Evolutionary conservation across 2,888 invertebrate species (phyloP), one percentile per base, ranked within the genome.

Genomic region (Mimumesa dahlbomi): DNA sequence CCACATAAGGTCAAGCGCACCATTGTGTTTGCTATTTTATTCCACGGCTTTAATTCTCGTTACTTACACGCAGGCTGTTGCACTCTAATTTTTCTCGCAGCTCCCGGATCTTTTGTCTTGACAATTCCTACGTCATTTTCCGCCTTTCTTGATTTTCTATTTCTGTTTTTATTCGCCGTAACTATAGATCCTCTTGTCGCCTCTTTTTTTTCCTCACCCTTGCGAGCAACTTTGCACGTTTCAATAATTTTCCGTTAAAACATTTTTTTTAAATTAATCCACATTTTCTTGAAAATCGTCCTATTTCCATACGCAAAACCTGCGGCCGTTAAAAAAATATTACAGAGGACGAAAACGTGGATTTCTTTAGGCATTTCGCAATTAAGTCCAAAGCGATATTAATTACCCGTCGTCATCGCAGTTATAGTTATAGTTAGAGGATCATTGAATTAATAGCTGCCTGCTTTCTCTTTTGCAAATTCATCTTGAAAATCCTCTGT

Each of bases 1-100:
- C 9, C 49, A n/a, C 43, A 13, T 52, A 58, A 59, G 53, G 68
- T 69, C 68, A 53, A 69, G 68, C 36, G 16, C 29, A 13, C 34
- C 46, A 52, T 67, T 68, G 52, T 68, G 29, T 52, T 31, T 48
- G 9, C 56, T 13, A 38, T 56, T 29, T 54, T 13, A 4, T 29
- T 11, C 16, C 19, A 6, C 14, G 16, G 25, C 18, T 56, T 22
- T 19, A 50, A 52, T 68, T 68, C 40, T 22, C 40, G 36, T 25
- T 2, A 6, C 45, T 67, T n/a, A n/a, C n/a, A n/a, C n/a, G n/a
- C n/a, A 9, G 29, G 29, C 29, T 6, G 6, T 29, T 29, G 7
- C 29, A 29, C 29, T 29, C 29, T n/a, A 2, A n/a, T 65, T 57
- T 40, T 14, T 11, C 34, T 19, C 6, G 46, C 7, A 6, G 16